Conservation (phyloP, 2,113 vertebrate species). For the Jacana jacana region DNA sequence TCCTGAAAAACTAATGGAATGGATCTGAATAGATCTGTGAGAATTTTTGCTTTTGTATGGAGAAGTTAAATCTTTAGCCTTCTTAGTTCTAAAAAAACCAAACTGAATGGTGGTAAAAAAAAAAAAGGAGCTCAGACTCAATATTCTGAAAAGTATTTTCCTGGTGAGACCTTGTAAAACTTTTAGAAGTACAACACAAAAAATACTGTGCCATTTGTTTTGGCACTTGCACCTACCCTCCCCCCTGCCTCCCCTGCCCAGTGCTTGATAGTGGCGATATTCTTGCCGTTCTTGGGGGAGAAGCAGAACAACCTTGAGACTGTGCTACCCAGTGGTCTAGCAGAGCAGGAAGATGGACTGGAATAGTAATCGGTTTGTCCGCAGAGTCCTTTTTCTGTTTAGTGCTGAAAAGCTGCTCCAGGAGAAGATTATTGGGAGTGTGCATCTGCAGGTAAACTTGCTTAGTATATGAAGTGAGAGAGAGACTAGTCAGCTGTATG, state of each 20-base stretch:
- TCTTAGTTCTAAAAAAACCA: neutral
- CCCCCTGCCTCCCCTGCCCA: too few species aligned
- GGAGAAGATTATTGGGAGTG: neutral
- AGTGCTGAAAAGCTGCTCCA: neutral
- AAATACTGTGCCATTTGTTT: neutral
- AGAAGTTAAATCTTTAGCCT: neutral
- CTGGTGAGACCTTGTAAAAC: neutral
- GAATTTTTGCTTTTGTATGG: neutral
- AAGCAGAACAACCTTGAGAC: neutral
- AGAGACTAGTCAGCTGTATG: neutral
- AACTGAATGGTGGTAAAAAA: neutral
- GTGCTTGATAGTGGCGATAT: neutral
- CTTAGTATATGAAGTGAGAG: neutral
- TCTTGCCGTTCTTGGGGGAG: neutral
- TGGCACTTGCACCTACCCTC: fast-evolving
- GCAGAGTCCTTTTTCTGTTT: neutral
- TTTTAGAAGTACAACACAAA: neutral
- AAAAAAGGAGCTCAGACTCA: neutral
- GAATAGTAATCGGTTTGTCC: neutral
- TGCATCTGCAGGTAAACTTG: neutral
- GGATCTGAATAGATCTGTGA: neutral
- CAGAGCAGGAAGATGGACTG: neutral
- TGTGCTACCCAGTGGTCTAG: neutral
- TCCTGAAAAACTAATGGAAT: neutral
- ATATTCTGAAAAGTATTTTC: neutral